These are phyloP conservation scores for Melanocharis versteri DNA, from an alignment of 2,113 vertebrate species.

Conservation along the genomic window DNA sequence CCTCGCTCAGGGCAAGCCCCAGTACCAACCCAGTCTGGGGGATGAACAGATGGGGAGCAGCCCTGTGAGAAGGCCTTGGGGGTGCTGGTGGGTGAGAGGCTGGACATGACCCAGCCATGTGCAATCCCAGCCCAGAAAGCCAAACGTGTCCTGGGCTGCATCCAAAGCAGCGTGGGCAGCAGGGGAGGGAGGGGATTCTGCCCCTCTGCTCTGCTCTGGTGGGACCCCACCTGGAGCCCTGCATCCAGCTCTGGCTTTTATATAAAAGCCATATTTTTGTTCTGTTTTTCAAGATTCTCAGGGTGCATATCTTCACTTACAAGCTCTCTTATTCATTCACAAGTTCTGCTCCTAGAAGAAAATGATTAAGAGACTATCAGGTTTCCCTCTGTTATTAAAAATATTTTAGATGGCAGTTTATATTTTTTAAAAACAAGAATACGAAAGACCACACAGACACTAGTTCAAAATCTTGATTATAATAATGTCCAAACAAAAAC, in stretches of 20 bases:
- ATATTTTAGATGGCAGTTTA: not conserved
- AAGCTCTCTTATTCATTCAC: not conserved
- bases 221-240: rapidly evolving
- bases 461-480: not conserved
- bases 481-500: not conserved
- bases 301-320: not conserved
- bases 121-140: not conserved
- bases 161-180: not conserved
- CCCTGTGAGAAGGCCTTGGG: not conserved
- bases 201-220: not conserved
- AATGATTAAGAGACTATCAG: not conserved
- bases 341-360: not conserved
- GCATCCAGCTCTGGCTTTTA: not conserved
- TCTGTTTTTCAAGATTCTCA: not conserved
- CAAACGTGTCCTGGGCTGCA: not conserved
- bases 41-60: rapidly evolving
- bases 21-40: rapidly evolving
- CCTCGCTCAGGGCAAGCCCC: rapidly evolving
- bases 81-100: not conserved
- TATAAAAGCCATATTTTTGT: not conserved
- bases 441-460: not conserved
- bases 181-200: not conserved
- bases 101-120: not conserved
- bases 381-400: not conserved
- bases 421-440: not conserved